Conservation (phyloP, 1,140 invertebrate species). For the Pemphigus obesinymphae region DNA sequence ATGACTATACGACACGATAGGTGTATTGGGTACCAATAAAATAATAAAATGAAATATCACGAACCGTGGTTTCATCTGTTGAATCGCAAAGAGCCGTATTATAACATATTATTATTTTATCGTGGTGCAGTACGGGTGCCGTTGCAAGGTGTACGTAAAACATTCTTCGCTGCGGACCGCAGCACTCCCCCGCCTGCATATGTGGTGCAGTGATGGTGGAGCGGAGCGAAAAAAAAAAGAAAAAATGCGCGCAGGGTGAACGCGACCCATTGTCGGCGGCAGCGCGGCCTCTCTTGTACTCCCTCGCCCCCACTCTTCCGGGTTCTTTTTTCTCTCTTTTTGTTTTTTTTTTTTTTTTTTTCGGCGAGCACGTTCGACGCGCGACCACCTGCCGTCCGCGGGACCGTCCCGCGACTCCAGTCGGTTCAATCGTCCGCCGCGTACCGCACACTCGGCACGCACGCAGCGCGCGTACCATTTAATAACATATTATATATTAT, state of each 20-base stretch:
- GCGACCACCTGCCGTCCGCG: conserved; percentile 26
- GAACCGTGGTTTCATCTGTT: too few relatives aligned
- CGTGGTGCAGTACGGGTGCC: too few relatives aligned
- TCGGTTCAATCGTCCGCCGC: not conserved
- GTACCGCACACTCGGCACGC: not conserved
- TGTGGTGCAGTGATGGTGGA: too few relatives aligned
- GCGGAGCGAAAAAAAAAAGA: too few relatives aligned
- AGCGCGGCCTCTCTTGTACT: not conserved
- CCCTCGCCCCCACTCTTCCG: not conserved
- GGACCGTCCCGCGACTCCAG: not conserved
- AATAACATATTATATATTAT: too few relatives aligned
- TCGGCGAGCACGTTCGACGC: conserved; percentile 15
- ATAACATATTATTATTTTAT: too few relatives aligned
- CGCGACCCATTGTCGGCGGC: not conserved
- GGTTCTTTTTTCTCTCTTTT: not conserved
- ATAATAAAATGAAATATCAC: too few relatives aligned
- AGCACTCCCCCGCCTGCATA: not conserved
- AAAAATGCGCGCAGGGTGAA: conserved; percentile 22
- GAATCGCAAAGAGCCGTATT: too few relatives aligned
- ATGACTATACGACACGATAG: too few relatives aligned
- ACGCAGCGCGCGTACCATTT: not conserved
- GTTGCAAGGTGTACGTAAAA: not conserved
- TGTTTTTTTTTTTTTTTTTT: not conserved
- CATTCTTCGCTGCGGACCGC: not conserved
- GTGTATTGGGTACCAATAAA: too few relatives aligned